Conservation (phyloP, 2,888 invertebrate species). For the Yponomeuta sedellus region DNA sequence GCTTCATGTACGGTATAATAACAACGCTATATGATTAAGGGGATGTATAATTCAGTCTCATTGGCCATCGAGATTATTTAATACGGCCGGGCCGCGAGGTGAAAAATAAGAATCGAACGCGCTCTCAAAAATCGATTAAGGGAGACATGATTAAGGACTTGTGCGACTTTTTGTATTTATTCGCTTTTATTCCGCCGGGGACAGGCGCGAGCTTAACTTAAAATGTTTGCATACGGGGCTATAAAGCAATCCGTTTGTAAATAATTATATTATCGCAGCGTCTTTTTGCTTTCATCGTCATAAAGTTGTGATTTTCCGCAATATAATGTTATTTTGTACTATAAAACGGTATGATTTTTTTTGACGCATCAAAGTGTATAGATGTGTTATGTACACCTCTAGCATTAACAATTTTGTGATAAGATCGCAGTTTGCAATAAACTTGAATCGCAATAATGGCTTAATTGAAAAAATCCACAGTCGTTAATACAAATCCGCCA, state of each 20-base stretch:
- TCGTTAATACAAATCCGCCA: constrained; percentile 36
- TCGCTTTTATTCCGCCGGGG: constrained; percentile 25
- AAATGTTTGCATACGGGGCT: constrained; percentile 59
- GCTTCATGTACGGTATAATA: constrained; percentile 17
- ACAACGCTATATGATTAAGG: constrained; percentile 32
- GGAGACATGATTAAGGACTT: constrained; percentile 60
- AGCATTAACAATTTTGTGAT: not conserved
- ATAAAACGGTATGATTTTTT: not conserved
- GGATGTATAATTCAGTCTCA: constrained; percentile 55
- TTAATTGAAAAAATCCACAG: constrained; percentile 53
- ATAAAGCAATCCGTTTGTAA: constrained; percentile 61
- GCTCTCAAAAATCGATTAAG: constrained; percentile 69
- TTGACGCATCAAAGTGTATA: not conserved
- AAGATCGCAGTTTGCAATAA: not conserved
- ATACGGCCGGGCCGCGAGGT: constrained; percentile 40
- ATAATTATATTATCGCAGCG: constrained; percentile 55
- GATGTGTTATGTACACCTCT: not conserved
- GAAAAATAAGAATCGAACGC: constrained; percentile 54
- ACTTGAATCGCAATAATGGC: constrained; percentile 28
- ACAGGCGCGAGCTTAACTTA: constrained; percentile 38
- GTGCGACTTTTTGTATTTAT: constrained; percentile 40
- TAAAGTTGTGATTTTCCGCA: constrained; percentile 8
- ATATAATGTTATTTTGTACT: constrained; percentile 14
- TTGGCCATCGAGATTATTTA: constrained; percentile 53
- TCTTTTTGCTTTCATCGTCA: constrained; percentile 44